Base-by-base conservation (phyloP, 2,113 vertebrate species). In the Hippocampus comes region DNA sequence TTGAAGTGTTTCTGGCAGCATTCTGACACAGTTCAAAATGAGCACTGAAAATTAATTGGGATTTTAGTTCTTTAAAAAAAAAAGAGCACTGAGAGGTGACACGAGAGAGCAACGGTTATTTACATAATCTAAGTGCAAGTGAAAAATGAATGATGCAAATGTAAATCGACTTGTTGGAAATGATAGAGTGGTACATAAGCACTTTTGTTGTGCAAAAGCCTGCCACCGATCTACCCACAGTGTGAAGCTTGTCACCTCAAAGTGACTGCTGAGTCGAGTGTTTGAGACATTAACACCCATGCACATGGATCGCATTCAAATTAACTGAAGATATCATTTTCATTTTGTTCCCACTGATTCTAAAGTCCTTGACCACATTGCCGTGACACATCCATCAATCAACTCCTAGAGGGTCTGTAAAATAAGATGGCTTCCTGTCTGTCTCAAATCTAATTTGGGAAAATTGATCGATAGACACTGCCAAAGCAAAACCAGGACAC, bases 201-300 rank as follows among this genome's bases (percentile, higher is more conserved):
- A 5, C 42, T 46, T 21, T 2, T 18, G 38, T 55, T 42, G 0
- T 5, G 1, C 41, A 1, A 61, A 67, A 56, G 46, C 71, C 57
- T 67, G 63, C 56, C 49, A n/a, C 30, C 46, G 27, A 82, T 73
- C 21, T 59, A 55, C 34, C 34, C 34, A 5, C 72, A 43, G 63
- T 73, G 72, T 49, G 43, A 72, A 72, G 71, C 53, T 14, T 30
- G 18, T 11, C 25, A 20, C 17, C 11, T 71, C 46, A 18, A 64
- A 51, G 6, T 72, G 53, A 49, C 48, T 64, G 21, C 67, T 71
- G n/a, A 21, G 27, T 23, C 42, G 48, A 15, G 17, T 25, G 17
- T 5, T 17, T 21, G 21, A 71, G 30, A 56, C 43, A 66, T n/a
- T 53, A 60, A 46, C 53, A 53, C n/a, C 43, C 12, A 0, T 27